Conservation (phyloP, 2,888 invertebrate species). For the Tillus elongatus region DNA sequence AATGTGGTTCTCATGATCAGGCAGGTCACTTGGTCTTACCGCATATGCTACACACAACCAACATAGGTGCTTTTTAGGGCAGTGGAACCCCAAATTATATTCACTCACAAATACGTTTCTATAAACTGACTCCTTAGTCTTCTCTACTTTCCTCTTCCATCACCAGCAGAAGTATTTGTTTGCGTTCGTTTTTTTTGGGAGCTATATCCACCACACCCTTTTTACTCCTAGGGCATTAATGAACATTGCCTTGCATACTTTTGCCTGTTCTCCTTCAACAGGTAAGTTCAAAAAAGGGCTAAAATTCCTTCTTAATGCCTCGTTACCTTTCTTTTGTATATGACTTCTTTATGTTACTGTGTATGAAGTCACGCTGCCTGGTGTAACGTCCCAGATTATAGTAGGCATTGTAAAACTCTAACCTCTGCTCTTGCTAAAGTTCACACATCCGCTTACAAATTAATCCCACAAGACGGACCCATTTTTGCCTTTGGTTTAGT, state of each 20-base stretch:
- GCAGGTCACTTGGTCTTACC: neutral
- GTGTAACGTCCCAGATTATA: conserved; percentile 1
- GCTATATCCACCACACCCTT: conserved; percentile 19
- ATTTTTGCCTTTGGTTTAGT: neutral
- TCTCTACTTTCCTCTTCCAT: conserved; percentile 11
- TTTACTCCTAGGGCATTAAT: conserved; percentile 16
- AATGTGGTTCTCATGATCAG: conserved; percentile 3
- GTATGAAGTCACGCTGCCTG: conserved; percentile 2
- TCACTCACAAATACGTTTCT: conserved; percentile 1
- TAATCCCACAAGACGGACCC: conserved; percentile 2
- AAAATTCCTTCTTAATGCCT: neutral
- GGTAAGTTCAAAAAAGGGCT: neutral
- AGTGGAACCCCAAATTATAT: conserved; percentile 2
- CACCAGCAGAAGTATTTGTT: conserved; percentile 12
- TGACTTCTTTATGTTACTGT: neutral
- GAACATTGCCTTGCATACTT: conserved; percentile 17
- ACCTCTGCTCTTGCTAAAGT: neutral
- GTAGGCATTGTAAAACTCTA: neutral
- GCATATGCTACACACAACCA: neutral
- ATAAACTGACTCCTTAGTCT: conserved; percentile 4
- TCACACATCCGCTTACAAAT: neutral
- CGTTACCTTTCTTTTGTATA: neutral
- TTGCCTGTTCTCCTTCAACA: neutral
- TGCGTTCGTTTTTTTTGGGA: conserved; percentile 13
- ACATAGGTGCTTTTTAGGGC: neutral